Percentiles rank a stretch among this genome's conserved stretches.
Conservation (phyloP, 2,113 vertebrate species). For the Mus musculus region GRCm39 chr13:73263501-73264000, state of each 20-base stretch:
- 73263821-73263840: background rate
- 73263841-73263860: background rate
- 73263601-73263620: background rate
- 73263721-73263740: accelerated
- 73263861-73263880: background rate
- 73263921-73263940: background rate
- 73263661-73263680: background rate
- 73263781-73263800: accelerated
- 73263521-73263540: background rate
- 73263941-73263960: too few species aligned
- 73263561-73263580: too few species aligned
- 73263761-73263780: accelerated
- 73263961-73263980: too few species aligned
- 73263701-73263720: accelerated
- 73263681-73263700: background rate
- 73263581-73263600: background rate
- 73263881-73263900: background rate
- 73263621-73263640: background rate
- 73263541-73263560: background rate
- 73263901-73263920: background rate
- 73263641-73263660: background rate
- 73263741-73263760: accelerated
- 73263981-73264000: too few species aligned
- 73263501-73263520: background rate
- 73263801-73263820: background rate